A percentile compares a stretch with the other conserved stretches of the same genome.
Conservation (phyloP, 2,113 vertebrate genomes). For the Odocoileus virginianus region DNA sequence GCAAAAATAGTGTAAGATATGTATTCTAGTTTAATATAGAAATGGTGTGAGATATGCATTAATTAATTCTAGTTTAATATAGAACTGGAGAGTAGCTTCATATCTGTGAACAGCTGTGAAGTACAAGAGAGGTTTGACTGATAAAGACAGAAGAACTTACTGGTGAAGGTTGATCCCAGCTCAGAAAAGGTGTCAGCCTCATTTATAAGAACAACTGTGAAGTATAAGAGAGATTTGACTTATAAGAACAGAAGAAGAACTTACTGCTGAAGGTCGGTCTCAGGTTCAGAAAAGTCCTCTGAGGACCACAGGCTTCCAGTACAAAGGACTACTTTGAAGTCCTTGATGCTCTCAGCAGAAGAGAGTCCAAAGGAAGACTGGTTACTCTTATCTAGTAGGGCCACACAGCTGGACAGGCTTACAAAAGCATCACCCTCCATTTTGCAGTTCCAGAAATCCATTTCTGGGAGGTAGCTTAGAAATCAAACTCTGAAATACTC, state of each 20-base stretch:
- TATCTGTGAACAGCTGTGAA: background rate
- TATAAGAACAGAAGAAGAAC: background rate
- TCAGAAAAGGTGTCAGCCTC: background rate
- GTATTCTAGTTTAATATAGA: background rate
- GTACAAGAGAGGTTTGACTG: background rate
- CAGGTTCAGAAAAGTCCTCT: background rate
- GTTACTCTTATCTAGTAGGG: background rate
- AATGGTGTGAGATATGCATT: background rate
- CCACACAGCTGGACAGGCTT: background rate
- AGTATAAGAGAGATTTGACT: background rate
- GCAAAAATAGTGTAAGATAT: background rate
- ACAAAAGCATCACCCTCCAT: background rate
- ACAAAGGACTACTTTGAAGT: background rate
- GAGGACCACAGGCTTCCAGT: background rate
- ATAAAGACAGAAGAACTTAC: background rate
- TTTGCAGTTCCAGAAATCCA: background rate
- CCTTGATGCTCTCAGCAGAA: background rate
- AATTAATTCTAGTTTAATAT: background rate
- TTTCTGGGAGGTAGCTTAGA: background rate
- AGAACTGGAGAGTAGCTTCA: background rate
- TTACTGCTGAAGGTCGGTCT: background rate
- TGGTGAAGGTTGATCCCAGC: background rate
- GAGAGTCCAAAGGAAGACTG: background rate
- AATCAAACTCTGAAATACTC: background rate
- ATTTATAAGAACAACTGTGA: background rate